Conservation (phyloP, 2,888 invertebrate species). For the Sthenelais limicola region DNA sequence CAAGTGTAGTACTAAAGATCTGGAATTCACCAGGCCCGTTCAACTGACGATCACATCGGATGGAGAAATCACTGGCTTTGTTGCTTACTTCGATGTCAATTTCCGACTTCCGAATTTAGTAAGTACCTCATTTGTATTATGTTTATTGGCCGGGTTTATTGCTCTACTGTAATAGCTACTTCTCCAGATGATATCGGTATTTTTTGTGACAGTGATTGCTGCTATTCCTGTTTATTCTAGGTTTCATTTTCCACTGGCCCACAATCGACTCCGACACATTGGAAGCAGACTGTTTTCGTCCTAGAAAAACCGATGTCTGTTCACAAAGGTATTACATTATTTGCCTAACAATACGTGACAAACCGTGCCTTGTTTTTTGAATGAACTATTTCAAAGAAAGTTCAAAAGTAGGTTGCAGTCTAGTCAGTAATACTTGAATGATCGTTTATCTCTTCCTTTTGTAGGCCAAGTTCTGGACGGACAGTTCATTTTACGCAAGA, state of each 20-base stretch:
- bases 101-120: conserved; percentile 42
- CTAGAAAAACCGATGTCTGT: conserved; percentile 78
- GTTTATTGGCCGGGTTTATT: neutral
- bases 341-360: neutral
- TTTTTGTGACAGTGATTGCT: conserved; percentile 1
- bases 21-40: conserved; percentile 77
- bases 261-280: conserved; percentile 77
- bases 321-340: conserved; percentile 63
- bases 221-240: conserved; percentile 52
- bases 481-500: conserved; percentile 82
- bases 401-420: neutral
- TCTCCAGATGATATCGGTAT: neutral
- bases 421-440: neutral
- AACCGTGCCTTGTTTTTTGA: neutral
- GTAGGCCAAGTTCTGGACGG: conserved; percentile 79
- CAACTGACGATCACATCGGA: conserved; percentile 78
- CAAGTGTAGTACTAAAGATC: conserved; percentile 79
- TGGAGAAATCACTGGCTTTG: conserved; percentile 84
- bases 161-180: too few relatives aligned
- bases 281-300: conserved; percentile 84
- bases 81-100: conserved; percentile 89
- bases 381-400: neutral
- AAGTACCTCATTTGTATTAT: neutral
- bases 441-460: conserved; percentile 58
- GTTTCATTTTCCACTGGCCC: conserved; percentile 76